Evolutionary conservation across 2,888 invertebrate species (phyloP).

Genomic region (Acrocera orbiculus): DNA sequence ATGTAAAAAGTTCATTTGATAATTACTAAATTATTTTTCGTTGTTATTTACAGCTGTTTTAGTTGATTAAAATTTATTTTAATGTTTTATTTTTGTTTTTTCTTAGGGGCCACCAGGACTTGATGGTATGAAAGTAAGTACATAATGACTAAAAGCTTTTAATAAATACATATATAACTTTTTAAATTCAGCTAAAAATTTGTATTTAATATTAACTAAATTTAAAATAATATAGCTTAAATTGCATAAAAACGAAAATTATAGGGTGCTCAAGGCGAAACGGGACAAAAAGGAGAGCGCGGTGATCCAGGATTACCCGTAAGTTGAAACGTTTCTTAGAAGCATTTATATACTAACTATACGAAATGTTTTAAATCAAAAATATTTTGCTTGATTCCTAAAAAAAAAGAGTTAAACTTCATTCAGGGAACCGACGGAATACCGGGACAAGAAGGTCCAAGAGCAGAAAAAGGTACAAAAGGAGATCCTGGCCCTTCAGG

Average conservation of each 20-base stretch:
- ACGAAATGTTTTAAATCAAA: not conserved
- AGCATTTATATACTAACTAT: too few species aligned
- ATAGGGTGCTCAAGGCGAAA: constrained; percentile 87
- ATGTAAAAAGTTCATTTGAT: too few species aligned
- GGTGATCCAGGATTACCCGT: constrained; percentile 88
- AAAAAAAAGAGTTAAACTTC: not conserved
- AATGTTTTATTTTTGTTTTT: constrained; percentile 7
- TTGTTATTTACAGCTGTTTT: too few species aligned
- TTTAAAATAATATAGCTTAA: too few species aligned
- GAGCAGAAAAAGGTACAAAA: constrained; percentile 76
- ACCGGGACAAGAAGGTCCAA: constrained; percentile 80
- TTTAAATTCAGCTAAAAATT: not conserved
- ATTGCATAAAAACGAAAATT: too few species aligned
- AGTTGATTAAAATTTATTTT: too few species aligned
- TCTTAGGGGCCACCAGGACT: constrained; percentile 75
- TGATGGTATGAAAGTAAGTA: constrained; percentile 87
- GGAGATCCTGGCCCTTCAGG: constrained; percentile 63
- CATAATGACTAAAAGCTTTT: constrained; percentile 11
- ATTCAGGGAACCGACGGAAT: constrained; percentile 79
- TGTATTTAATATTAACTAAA: not conserved
- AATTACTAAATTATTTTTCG: too few species aligned
- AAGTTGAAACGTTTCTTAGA: constrained; percentile 36
- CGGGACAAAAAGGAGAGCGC: constrained; percentile 79
- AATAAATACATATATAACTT: not conserved
- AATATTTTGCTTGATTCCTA: not conserved